Conservation (phyloP, 2,797 vertebrate species). For the Acrossocheilus wenchowensis region DNA sequence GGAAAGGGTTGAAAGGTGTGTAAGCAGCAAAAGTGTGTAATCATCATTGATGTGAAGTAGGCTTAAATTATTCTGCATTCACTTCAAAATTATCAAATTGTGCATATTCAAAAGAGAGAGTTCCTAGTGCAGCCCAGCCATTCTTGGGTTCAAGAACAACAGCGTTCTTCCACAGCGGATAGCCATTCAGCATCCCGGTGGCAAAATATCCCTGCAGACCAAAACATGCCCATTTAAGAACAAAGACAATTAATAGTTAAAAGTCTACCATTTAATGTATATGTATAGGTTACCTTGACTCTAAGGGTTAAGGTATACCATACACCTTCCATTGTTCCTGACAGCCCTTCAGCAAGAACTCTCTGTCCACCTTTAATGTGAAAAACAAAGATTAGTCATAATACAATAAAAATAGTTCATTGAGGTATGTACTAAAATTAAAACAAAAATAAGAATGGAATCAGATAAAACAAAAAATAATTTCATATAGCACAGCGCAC, state of each 20-base stretch:
- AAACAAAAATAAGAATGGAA: not conserved
- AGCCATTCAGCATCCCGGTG: conserved; percentile 76
- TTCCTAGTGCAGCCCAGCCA: conserved; percentile 85
- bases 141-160: conserved; percentile 66
- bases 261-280: not conserved
- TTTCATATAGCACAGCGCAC: not conserved
- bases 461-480: not conserved
- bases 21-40: not conserved
- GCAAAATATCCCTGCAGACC: conserved; percentile 71
- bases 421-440: not conserved
- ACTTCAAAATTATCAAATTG: conserved; percentile 86
- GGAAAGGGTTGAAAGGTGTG: not conserved
- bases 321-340: conserved; percentile 70
- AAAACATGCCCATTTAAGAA: conserved; percentile 12
- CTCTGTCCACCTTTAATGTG: conserved; percentile 70
- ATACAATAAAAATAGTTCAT: not conserved
- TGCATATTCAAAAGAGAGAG: conserved; percentile 78
- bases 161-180: conserved; percentile 75
- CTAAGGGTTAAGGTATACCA: conserved; percentile 83
- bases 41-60: not conserved
- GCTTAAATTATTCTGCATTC: conserved; percentile 66
- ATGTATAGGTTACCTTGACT: conserved; percentile 74
- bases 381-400: not conserved
- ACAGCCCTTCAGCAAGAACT: conserved; percentile 74
- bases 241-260: not conserved